Base-by-base conservation (phyloP, 2,113 vertebrate species). In the Anoura caudifer region DNA sequence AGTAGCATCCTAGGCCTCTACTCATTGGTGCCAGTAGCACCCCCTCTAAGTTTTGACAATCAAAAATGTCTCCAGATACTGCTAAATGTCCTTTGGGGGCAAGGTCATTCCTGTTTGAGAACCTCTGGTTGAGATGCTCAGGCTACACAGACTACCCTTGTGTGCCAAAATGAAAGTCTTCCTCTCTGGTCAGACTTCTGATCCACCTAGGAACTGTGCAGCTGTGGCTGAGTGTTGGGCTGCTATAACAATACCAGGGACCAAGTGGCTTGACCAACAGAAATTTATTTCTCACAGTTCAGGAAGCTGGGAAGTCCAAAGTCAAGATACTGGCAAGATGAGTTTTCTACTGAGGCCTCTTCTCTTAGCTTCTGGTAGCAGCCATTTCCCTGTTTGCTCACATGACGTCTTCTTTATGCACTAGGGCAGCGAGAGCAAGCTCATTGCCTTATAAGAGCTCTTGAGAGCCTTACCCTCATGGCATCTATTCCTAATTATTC, bases 391-490 rank as follows among this genome's bases (percentile, higher is more conserved):
- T 47, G 0, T 26, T 47, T 80, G 36, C 63, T 72, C 43, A 7
- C 5, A 2, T 52, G 65, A 36, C 19, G 5, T 43, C 56, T 87
- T 41, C 5, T 83, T 24, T 36, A 26, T 76, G 11, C 5, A 3
- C 22, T 7, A 0, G n/a, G 9, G 6, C 13, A 24, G 36, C 77
- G 26, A 15, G 15, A 73, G 31, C 38, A 54, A 89, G 33, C 36
- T 8, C 33, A 26, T 15, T 36, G 3, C 50, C 84, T 28, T 41
- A 7, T 0, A 26, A 45, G 22, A 26, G 4, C 0, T 10, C 43
- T 38, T 24, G 31, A 65, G 15, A 3, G 2, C 7, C 20, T 5
- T 16, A 36, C 4, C 16, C 0, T 54, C 31, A 0, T 31, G 9
- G 5, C 20, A 43, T 72, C 38, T 38, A n/a, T 45, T 6, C 41